phyloP scores from a whole-genome alignment of 2,797 vertebrate genomes.

The Premnoplex brunnescens region DNA sequence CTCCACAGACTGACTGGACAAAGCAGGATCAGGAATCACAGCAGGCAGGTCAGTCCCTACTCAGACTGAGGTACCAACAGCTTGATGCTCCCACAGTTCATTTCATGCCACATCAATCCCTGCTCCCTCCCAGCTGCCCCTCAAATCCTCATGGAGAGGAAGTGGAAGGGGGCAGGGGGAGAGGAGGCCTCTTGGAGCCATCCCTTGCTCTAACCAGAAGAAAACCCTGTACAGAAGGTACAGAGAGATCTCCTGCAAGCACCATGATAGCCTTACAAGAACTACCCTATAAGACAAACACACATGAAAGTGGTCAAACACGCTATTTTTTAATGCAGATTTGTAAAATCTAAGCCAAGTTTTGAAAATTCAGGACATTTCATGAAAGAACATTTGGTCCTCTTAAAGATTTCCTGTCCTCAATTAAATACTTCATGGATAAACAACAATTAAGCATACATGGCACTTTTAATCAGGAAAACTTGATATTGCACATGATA shows the following conservation, averaged over 20 bases:
- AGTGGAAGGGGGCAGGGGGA: no score
- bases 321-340: conserved; percentile 72
- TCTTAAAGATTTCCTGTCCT: conserved; percentile 36
- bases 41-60: neutral
- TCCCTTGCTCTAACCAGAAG: neutral
- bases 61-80: neutral
- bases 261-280: neutral
- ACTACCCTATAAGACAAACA: neutral
- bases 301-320: conserved; percentile 6
- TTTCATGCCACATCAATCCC: neutral
- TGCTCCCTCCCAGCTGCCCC: neutral
- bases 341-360: conserved; percentile 64
- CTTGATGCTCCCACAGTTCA: neutral
- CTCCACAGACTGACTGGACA: accelerated
- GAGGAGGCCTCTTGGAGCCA: neutral
- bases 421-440: conserved; percentile 67
- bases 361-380: conserved; percentile 65
- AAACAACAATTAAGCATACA: conserved; percentile 56
- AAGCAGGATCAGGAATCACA: accelerated
- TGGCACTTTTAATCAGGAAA: conserved; percentile 50
- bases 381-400: conserved; percentile 71
- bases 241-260: neutral
- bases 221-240: neutral
- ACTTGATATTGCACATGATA: conserved; percentile 75
- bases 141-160: accelerated